Evolutionary conservation across 2,113 vertebrate genomes (phyloP).

Genomic region (Hyperoodon ampullatus): DNA sequence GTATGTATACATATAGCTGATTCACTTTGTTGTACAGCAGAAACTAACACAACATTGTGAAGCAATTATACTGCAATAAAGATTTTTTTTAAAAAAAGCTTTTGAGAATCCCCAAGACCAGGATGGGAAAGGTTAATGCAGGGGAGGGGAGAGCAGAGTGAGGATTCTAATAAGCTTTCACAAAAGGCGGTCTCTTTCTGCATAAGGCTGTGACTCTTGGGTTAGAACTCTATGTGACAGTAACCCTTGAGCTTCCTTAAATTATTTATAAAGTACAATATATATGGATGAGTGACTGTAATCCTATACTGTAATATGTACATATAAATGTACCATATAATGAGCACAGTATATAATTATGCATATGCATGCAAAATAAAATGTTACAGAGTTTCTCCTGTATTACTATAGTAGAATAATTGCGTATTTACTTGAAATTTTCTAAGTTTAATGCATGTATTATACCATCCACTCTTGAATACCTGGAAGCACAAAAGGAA

Average conservation of each 20-base stretch:
- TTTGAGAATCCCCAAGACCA: neutral
- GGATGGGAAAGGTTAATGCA: neutral
- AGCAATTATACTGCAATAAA: too few species aligned
- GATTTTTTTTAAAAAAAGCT: too few species aligned
- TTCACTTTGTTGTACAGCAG: too few species aligned
- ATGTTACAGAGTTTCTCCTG: neutral
- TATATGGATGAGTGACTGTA: neutral
- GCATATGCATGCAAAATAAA: conserved; percentile 29
- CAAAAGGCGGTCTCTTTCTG: neutral
- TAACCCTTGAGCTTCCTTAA: conserved; percentile 36
- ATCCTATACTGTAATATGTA: neutral
- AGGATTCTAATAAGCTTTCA: neutral
- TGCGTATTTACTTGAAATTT: neutral
- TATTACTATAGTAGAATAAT: neutral
- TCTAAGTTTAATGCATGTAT: neutral
- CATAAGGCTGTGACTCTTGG: neutral
- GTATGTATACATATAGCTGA: too few species aligned
- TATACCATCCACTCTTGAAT: neutral
- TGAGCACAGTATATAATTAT: neutral
- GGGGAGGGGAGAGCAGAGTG: neutral
- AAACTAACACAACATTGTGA: too few species aligned
- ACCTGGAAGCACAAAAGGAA: neutral
- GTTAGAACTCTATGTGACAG: neutral
- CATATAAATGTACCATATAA: neutral
- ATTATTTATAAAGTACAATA: neutral